Evolutionary conservation across 1,140 invertebrate species (phyloP).

Genomic region (Bombus superbus): DNA sequence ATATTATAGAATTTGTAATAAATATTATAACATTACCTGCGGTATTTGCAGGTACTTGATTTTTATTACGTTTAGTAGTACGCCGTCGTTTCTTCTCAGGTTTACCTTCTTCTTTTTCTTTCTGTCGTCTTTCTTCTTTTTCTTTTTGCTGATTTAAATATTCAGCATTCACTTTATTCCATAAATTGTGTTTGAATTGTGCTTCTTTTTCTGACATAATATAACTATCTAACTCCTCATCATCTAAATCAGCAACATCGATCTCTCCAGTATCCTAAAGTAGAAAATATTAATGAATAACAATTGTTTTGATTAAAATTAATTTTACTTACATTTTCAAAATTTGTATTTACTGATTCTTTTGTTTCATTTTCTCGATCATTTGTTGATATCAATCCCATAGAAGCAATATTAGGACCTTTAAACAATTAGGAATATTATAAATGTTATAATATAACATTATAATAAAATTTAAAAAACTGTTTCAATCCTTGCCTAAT

Average conservation of each 20-base stretch:
- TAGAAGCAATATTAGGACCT: constrained; percentile 81
- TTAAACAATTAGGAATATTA: constrained; percentile 26
- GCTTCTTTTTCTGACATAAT: constrained; percentile 93
- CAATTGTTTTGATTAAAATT: not conserved
- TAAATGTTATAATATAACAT: not conserved
- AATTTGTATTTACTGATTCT: constrained; percentile 60
- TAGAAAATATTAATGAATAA: constrained; percentile 23
- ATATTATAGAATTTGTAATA: constrained; percentile 2
- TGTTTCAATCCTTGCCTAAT: constrained; percentile 61
- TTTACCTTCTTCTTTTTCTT: constrained; percentile 91
- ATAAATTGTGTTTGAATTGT: constrained; percentile 90
- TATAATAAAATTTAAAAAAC: constrained; percentile 9
- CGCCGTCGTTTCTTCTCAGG: constrained; percentile 89
- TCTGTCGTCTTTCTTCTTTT: constrained; percentile 90
- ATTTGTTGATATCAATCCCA: constrained; percentile 73
- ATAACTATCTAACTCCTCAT: constrained; percentile 93
- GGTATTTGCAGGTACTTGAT: constrained; percentile 87
- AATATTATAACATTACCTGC: constrained; percentile 83
- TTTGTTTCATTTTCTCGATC: constrained; percentile 54
- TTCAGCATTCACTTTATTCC: constrained; percentile 92
- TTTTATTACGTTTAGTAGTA: constrained; percentile 85
- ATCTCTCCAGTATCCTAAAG: constrained; percentile 85
- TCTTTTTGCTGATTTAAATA: constrained; percentile 93
- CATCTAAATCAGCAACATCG: constrained; percentile 92
- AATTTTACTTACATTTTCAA: constrained; percentile 72